Base-by-base conservation (phyloP, 1,140 invertebrate species). In the Leptinotarsa texana region DNA sequence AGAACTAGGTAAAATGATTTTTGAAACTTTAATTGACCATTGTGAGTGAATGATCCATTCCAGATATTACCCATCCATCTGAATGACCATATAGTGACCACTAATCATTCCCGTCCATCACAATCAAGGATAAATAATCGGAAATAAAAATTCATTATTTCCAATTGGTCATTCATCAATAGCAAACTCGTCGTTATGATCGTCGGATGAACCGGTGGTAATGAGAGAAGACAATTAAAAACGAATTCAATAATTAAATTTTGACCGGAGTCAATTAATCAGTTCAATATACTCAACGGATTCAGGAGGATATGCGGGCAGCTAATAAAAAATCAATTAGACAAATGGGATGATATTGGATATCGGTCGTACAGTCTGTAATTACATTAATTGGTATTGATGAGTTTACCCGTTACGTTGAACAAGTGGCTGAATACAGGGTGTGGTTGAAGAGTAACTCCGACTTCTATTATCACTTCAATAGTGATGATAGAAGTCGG, bases 291-390 rank as follows among this genome's bases (percentile, higher is more conserved):
- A 68, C 24, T 68, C 24, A 42, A 27, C 24, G 24, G 66, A 33
- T 42, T 42, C 24, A 8, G 66, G 33, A 42, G 42, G 42, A 47
- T 68, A 68, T 68, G 66, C 66, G 66, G 66, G 66, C 33, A 47
- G 66, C 42, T 68, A 68, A 68, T 68, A 68, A 68, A 68, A 68
- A 68, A 68, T 68, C 66, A 68, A 68, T 68, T 68, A 68, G 42
- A 42, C 24, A 11, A 68, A 68, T 68, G 66, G 66, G 42, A 18
- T 42, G 66, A 68, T 68, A 68, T 68, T 42, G 66, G 33, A 47
- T 68, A 68, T 68, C 66, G 66, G 66, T 68, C 18, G 66, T 27
- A 47, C 42, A 42, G 66, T 17, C 27, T 42, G 13, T 68, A 68
- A 68, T 47, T 68, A 68, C 15, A 17, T 24, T 68, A 42, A 68